Evolutionary conservation across 2,797 vertebrate genomes (phyloP).

Genomic region (Thripadectes ignobilis): DNA sequence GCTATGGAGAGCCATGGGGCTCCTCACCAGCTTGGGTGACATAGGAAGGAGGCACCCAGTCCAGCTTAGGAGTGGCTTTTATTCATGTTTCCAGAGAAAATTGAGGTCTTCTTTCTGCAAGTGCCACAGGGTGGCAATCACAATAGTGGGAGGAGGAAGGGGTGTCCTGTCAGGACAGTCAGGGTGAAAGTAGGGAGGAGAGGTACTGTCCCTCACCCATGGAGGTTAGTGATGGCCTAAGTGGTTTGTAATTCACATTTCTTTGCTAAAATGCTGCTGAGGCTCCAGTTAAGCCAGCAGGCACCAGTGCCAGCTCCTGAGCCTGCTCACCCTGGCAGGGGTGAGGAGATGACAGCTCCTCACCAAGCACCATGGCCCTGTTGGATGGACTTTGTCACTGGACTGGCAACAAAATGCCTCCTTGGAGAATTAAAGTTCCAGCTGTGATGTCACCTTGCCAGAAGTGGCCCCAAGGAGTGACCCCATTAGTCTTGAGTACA

Average conservation of each 20-base stretch:
- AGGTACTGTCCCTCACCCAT: neutral
- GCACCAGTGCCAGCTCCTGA: neutral
- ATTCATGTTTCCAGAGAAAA: neutral
- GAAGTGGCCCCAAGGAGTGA: rapidly evolving
- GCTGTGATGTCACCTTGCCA: neutral
- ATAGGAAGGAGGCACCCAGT: neutral
- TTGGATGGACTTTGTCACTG: neutral
- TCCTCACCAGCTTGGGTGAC: neutral
- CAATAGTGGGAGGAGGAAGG: neutral
- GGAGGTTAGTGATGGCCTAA: neutral
- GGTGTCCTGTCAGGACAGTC: neutral
- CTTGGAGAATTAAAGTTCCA: neutral
- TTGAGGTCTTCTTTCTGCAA: neutral
- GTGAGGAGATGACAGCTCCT: neutral
- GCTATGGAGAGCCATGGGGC: rapidly evolving
- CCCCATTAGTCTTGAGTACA: neutral
- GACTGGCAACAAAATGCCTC: neutral
- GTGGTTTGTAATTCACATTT: neutral
- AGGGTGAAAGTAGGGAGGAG: neutral
- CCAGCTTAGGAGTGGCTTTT: neutral
- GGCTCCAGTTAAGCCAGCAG: neutral
- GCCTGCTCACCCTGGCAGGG: neutral
- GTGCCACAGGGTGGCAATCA: neutral
- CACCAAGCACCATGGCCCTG: rapidly evolving
- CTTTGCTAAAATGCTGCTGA: neutral